Conservation (phyloP, 2,888 invertebrate genomes). For the Stictocephala bisonia region DNA sequence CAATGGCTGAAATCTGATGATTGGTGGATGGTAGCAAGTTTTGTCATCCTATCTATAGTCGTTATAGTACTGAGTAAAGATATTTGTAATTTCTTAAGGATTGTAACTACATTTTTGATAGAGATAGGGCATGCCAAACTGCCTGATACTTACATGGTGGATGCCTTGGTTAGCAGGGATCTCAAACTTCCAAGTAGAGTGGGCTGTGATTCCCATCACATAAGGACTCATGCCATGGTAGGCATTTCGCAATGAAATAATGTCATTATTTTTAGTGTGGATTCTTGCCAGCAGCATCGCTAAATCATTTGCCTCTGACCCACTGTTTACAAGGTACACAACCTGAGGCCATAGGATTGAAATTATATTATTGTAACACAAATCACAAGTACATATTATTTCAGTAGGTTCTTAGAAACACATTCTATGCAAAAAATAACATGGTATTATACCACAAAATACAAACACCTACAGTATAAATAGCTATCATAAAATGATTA, state of each 20-base stretch:
- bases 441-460: neutral
- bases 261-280: constrained; percentile 86
- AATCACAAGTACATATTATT: neutral
- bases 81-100: too few species aligned
- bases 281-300: constrained; percentile 87
- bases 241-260: constrained; percentile 86
- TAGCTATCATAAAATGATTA: too few species aligned
- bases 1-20: too few species aligned
- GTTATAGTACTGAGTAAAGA: too few species aligned
- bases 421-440: neutral
- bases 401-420: neutral
- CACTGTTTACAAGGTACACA: constrained; percentile 95
- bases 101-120: too few species aligned
- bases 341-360: constrained; percentile 68
- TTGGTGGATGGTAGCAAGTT: too few species aligned
- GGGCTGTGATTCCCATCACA: constrained; percentile 83
- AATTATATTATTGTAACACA: neutral
- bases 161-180: constrained; percentile 78
- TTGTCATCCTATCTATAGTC: too few species aligned
- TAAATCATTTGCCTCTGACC: constrained; percentile 97
- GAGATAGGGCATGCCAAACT: too few species aligned
- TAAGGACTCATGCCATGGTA: constrained; percentile 94
- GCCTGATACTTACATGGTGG: constrained; percentile 76
- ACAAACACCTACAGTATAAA: too few species aligned
- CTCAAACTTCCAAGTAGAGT: constrained; percentile 82